phyloP scores from a whole-genome alignment of 2,797 vertebrate genomes.

The Brachymystax lenok region DNA sequence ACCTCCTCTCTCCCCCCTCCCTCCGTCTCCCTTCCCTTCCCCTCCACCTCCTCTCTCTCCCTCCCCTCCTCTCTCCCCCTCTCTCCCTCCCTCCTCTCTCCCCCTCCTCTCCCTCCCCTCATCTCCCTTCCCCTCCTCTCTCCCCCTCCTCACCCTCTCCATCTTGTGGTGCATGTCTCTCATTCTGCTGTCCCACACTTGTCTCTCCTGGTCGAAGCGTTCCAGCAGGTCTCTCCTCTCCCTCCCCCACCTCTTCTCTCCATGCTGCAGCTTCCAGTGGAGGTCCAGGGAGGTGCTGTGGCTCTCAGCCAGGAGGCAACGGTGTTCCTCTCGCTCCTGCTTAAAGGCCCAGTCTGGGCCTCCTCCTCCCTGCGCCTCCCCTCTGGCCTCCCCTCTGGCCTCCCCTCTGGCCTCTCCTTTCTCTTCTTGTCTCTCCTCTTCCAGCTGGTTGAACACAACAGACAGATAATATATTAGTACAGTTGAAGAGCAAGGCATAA shows the following conservation, averaged over 20 bases:
- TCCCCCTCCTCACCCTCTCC: slow-evolving; percentile 78
- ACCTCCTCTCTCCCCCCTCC: slow-evolving; percentile 14
- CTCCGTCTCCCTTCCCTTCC: slow-evolving; percentile 6
- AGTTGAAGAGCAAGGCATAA: too few relatives aligned
- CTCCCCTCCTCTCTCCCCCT: too few relatives aligned
- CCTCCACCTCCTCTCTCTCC: fast-evolving
- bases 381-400: slow-evolving; percentile 49
- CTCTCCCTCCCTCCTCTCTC: too few relatives aligned
- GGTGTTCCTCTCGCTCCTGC: slow-evolving; percentile 75
- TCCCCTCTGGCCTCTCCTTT: slow-evolving; percentile 55
- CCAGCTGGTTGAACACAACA: slow-evolving; percentile 47
- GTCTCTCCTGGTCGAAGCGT: slow-evolving; percentile 81
- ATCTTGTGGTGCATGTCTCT: slow-evolving; percentile 84
- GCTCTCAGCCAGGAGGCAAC: slow-evolving; percentile 87
- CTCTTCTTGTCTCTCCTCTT: slow-evolving; percentile 23
- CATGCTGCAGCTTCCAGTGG: slow-evolving; percentile 32
- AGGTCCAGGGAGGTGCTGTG: slow-evolving; percentile 88
- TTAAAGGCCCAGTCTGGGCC: slow-evolving; percentile 45
- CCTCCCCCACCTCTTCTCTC: slow-evolving; percentile 89
- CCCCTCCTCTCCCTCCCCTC: too few relatives aligned
- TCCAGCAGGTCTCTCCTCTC: slow-evolving; percentile 89
- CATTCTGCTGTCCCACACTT: slow-evolving; percentile 86
- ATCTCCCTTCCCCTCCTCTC: too few relatives aligned
- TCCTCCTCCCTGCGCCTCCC: slow-evolving; percentile 43
- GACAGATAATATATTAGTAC: slow-evolving; percentile 1